Base-by-base conservation (phyloP, 2,888 invertebrate genomes). In the Labia minor region DNA sequence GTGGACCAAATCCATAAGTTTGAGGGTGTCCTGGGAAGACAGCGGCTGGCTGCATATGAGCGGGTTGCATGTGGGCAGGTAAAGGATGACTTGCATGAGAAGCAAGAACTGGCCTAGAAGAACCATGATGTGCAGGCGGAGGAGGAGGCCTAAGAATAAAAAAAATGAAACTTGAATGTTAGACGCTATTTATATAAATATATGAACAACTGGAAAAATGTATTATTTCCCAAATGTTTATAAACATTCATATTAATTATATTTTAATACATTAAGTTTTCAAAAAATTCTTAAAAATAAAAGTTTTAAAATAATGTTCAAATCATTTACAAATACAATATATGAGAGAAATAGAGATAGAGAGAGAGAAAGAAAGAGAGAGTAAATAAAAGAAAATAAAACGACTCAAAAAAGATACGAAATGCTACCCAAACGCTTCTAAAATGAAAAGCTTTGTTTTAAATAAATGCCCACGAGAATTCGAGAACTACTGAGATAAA, bases 121-220 rank as follows among this genome's bases (percentile, higher is more conserved):
- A 86, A 72, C 87, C 86, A 80, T 90, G 90, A 78, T 90, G 92
- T 19, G 92, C 92, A 64, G 89, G 88, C 10, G 92, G 92, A 1
- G 81, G 81, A 64, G 91, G 92, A 61, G 91, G 78, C 70, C 83
- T 85, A 72, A 85, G 82, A 75, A 81, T 81, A 77, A 74, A 78
- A 78, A 63, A 66, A 61, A 66, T n/a, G 33, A 68, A 21, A 49
- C 37, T 3, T 26, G 26, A n/a, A n/a, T n/a, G n/a, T n/a, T n/a
- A n/a, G n/a, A n/a, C n/a, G n/a, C n/a, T n/a, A n/a, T n/a, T n/a
- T n/a, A n/a, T n/a, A n/a, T n/a, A n/a, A n/a, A n/a, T n/a, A n/a
- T n/a, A n/a, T n/a, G n/a, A n/a, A n/a, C n/a, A n/a, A n/a, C n/a
- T n/a, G n/a, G n/a, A n/a, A n/a, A n/a, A n/a, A n/a, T n/a, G n/a